phyloP scores from a whole-genome alignment of 1,140 invertebrate genomes.

The Ooceraea biroi region DNA sequence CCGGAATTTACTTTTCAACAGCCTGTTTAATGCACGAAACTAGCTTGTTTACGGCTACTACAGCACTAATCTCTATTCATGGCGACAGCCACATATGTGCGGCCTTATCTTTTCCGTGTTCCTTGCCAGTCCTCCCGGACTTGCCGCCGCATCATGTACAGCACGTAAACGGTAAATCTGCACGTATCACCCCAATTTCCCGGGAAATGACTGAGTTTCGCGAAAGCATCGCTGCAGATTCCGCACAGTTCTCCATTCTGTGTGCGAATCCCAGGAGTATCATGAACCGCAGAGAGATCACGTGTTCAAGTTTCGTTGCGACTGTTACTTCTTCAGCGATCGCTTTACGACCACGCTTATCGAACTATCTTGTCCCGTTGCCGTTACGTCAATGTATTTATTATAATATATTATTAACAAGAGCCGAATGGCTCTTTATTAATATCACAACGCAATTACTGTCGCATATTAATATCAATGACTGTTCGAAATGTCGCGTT shows the following conservation, averaged over 20 bases:
- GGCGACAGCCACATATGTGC: constrained; percentile 6
- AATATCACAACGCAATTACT: no score
- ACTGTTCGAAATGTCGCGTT: neutral
- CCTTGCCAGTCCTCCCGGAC: constrained; percentile 11
- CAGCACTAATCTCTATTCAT: constrained; percentile 42
- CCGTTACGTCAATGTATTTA: no score
- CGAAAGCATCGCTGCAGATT: constrained; percentile 1
- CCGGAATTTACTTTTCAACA: neutral
- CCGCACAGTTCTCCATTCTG: constrained; percentile 31
- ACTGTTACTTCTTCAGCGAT: constrained; percentile 6
- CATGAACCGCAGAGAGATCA: constrained; percentile 51
- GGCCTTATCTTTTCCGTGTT: constrained; percentile 37
- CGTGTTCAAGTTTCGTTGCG: constrained; percentile 47
- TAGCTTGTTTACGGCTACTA: constrained; percentile 9
- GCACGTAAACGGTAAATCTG: constrained; percentile 56
- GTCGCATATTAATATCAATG: neutral
- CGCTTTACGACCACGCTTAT: neutral
- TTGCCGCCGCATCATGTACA: neutral
- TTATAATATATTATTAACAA: no score
- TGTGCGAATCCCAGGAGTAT: constrained; percentile 52
- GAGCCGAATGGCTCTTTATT: no score
- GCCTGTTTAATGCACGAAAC: neutral
- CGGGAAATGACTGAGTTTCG: constrained; percentile 44
- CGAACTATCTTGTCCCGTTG: no score
- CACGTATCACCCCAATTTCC: constrained; percentile 53